phyloP scores from a whole-genome alignment of 2,113 vertebrate species.

The Psittacula cyanocephala region DNA sequence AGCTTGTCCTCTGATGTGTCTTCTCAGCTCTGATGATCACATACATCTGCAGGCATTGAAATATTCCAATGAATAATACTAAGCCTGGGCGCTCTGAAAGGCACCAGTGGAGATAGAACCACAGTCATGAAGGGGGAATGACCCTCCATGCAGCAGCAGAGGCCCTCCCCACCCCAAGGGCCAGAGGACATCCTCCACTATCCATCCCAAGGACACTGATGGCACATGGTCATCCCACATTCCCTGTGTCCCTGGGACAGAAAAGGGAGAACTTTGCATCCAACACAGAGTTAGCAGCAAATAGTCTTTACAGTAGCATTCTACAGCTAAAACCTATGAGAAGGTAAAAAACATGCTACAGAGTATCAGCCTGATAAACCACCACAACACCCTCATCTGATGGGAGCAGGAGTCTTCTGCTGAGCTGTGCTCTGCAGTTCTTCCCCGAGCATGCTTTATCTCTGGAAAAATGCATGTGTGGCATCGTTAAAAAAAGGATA shows the following conservation, averaged over 20 bases:
- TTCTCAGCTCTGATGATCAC: background rate
- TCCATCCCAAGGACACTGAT: background rate
- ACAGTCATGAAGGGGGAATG: background rate
- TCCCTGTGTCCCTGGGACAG: too few relatives aligned
- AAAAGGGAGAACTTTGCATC: background rate
- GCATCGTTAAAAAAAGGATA: slow-evolving; percentile 7
- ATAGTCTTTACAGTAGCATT: background rate
- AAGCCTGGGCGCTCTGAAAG: background rate
- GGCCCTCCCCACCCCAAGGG: background rate
- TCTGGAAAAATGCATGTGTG: background rate
- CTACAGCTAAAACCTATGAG: background rate
- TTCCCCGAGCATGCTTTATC: background rate
- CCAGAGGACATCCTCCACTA: background rate
- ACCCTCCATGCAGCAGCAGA: background rate
- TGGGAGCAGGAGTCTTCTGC: background rate
- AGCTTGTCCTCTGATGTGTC: background rate
- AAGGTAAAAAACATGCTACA: background rate
- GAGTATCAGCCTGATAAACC: background rate
- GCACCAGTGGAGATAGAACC: background rate
- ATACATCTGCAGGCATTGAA: background rate
- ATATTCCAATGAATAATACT: background rate
- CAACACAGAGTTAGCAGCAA: background rate
- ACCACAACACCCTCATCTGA: background rate
- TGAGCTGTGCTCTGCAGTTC: background rate
- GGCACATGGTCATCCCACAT: background rate